Base-by-base conservation (phyloP, 2,113 vertebrate genomes). In the Sardina pilchardus region DNA sequence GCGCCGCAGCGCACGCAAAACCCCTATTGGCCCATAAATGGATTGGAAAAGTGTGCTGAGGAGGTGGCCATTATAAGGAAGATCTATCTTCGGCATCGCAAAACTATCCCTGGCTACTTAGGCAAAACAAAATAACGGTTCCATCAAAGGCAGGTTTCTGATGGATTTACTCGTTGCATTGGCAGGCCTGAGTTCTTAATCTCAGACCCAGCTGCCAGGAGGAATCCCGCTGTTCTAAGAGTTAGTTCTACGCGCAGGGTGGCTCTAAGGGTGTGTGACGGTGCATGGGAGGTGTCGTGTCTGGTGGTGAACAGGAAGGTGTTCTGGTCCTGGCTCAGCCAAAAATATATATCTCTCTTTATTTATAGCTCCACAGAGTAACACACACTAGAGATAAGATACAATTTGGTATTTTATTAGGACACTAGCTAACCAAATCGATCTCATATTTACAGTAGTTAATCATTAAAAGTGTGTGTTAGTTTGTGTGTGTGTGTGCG, bases 341-440 rank as follows among this genome's bases (percentile, higher is more conserved):
- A 0, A 59, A 59, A 59, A 59, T 14, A 53, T 2, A 53, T 12
- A 47, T 47, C 45, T 47, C 4, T 53, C 45, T 63, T 34, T 71
- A 30, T 71, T 71, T 71, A 71, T 30, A 71, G 34, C 26, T 26
- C 26, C 63, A 34, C 63, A 71, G 63, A 71, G 63, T 63, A 26
- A 53, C 39, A 48, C 47, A 50, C 85, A 81, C 80, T 82, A 19
- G 56, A 3, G 14, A 48, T 80, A 3, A 86, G 82, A 83, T 87
- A 84, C 44, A 67, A 34, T 26, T 47, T 21, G 59, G 59, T 24
- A 24, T n/a, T 63, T n/a, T 63, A 26, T 4, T 4, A 56, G 50
- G 21, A 63, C 24, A n/a, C 24, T 19, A 56, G 50, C 59, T 63
- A 63, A n/a, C 59, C 59, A n/a, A 63, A 63, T 63, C 24, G 8